Conservation (phyloP, 2,113 vertebrate species). For the Petroica traversi region DNA sequence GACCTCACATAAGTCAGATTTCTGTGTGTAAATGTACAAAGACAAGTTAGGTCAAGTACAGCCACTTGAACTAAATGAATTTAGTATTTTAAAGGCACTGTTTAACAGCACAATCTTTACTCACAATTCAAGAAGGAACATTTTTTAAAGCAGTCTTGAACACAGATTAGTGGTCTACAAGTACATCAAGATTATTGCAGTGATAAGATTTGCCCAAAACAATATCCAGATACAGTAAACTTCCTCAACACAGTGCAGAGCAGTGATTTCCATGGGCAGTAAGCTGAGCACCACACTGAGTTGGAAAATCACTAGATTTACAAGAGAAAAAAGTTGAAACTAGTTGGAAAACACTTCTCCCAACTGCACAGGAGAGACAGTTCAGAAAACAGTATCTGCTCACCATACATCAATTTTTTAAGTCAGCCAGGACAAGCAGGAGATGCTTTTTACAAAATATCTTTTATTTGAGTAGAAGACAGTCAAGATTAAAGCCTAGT, state of each 20-base stretch:
- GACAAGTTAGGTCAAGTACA: background rate
- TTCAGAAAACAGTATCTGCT: background rate
- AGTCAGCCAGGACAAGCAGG: background rate
- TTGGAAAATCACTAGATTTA: background rate
- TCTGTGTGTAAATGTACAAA: background rate
- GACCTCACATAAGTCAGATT: accelerated
- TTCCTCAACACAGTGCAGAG: background rate
- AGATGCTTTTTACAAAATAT: background rate
- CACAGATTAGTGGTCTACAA: background rate
- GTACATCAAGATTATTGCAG: background rate
- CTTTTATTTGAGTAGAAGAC: background rate
- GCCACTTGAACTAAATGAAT: background rate
- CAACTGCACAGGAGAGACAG: background rate
- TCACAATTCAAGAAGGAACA: background rate
- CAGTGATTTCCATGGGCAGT: background rate
- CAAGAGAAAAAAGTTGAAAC: background rate
- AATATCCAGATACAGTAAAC: background rate
- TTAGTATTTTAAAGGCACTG: background rate
- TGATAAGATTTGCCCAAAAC: background rate
- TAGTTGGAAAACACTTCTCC: background rate
- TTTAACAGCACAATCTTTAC: background rate
- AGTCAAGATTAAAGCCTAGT: background rate
- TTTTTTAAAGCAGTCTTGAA: background rate
- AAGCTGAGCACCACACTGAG: background rate
- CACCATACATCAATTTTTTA: background rate